Evolutionary conservation across 2,888 invertebrate species (phyloP).

Genomic region (Drosophila lacicola): DNA sequence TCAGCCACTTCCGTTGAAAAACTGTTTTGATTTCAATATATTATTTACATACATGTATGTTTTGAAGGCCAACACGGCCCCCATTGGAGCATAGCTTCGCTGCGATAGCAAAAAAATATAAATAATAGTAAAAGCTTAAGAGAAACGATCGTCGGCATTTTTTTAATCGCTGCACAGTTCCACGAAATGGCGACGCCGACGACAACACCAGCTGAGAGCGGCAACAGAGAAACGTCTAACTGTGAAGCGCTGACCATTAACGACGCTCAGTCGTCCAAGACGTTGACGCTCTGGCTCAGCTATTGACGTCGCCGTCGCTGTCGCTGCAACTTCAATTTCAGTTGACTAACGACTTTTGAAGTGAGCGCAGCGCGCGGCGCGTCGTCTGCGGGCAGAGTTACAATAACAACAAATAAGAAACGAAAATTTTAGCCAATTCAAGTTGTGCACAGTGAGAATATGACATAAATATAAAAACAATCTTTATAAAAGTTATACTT

Average conservation of each 20-base stretch:
- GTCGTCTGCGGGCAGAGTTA: constrained; percentile 30
- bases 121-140: constrained; percentile 19
- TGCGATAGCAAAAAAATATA: constrained; percentile 38
- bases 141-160: constrained; percentile 39
- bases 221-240: constrained; percentile 45
- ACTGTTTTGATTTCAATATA: constrained; percentile 13
- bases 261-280: constrained; percentile 39
- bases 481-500: not conserved
- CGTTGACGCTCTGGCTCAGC: constrained; percentile 34
- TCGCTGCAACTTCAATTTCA: constrained; percentile 65
- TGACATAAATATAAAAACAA: not conserved
- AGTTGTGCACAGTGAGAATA: constrained; percentile 31
- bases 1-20: constrained; percentile 47
- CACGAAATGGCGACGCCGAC: constrained; percentile 23
- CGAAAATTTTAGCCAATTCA: constrained; percentile 13
- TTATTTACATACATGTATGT: not conserved
- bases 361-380: constrained; percentile 43
- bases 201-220: constrained; percentile 34
- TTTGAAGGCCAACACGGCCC: constrained; percentile 34
- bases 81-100: constrained; percentile 10
- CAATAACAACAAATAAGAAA: constrained; percentile 52
- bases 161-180: constrained; percentile 32
- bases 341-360: constrained; percentile 68
- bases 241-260: constrained; percentile 69
- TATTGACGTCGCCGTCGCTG: not conserved